Evolutionary conservation across 2,888 invertebrate genomes (phyloP).

Genomic region (Achlya flavicornis): DNA sequence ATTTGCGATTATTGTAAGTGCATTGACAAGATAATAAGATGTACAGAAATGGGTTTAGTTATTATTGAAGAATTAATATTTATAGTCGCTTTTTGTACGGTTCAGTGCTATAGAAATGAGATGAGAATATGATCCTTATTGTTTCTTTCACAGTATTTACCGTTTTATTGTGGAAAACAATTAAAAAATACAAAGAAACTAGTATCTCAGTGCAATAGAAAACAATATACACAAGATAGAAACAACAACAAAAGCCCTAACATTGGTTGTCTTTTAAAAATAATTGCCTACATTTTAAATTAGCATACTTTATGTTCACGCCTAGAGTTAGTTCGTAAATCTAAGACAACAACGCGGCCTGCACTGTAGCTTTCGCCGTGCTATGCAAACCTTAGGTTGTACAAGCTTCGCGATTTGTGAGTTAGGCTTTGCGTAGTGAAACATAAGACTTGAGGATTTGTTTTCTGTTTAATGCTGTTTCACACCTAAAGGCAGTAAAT

Average conservation of each 20-base stretch:
- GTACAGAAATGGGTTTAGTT: neutral
- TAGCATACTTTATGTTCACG: slow-evolving; percentile 6
- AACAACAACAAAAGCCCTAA: neutral
- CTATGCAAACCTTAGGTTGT: neutral
- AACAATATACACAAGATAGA: neutral
- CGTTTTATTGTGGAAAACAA: too few species aligned
- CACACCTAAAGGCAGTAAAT: neutral
- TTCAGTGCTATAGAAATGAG: too few species aligned
- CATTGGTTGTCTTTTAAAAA: slow-evolving; percentile 6
- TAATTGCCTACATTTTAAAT: slow-evolving; percentile 6
- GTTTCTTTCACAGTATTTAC: too few species aligned
- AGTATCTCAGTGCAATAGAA: too few species aligned
- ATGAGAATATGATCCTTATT: too few species aligned
- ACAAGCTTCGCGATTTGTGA: slow-evolving; percentile 1
- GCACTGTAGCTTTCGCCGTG: slow-evolving; percentile 1
- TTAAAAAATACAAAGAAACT: neutral
- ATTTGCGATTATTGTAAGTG: neutral
- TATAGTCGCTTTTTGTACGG: too few species aligned
- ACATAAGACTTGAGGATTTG: neutral
- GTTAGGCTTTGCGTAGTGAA: neutral
- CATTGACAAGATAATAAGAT: neutral
- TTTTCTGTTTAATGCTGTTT: slow-evolving; percentile 1
- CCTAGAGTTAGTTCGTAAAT: slow-evolving; percentile 1
- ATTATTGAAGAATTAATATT: too few species aligned
- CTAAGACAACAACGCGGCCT: slow-evolving; percentile 5